Percentiles rank a stretch among this genome's conserved stretches.
These are phyloP conservation scores for Ormyrus thymus DNA, from an alignment of 2,888 invertebrate genomes.

Conservation along the genomic window DNA sequence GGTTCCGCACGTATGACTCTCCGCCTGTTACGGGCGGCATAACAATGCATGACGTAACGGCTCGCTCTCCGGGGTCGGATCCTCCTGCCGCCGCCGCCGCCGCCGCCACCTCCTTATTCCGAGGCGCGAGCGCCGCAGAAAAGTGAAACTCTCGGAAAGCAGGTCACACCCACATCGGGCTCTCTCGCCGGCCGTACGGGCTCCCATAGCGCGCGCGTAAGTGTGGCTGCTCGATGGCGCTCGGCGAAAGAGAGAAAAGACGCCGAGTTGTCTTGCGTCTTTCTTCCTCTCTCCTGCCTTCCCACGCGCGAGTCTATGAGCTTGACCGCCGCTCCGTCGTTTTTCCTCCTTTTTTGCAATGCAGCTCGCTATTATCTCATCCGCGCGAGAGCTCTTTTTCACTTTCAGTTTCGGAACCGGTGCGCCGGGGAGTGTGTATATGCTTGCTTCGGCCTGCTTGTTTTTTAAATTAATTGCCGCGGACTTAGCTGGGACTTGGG, in stretches of 20 bases:
- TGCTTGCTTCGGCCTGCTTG: no score
- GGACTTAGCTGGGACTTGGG: no score
- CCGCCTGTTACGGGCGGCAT: conserved; percentile 67
- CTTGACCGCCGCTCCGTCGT: not conserved
- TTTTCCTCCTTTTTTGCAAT: not conserved
- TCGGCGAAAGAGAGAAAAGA: not conserved
- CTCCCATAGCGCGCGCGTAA: conserved; percentile 48
- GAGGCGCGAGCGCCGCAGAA: conserved; percentile 59
- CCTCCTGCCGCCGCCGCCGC: conserved; percentile 64
- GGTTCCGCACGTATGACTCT: conserved; percentile 37
- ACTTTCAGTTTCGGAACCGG: no score
- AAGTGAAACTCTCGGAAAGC: conserved; percentile 75
- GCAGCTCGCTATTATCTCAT: not conserved
- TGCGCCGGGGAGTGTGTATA: no score
- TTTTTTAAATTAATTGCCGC: no score
- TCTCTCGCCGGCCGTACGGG: conserved; percentile 55
- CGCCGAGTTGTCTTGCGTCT: not conserved
- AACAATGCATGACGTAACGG: conserved; percentile 66
- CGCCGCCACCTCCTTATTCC: conserved; percentile 34
- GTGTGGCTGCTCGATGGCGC: conserved; percentile 52
- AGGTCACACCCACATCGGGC: conserved; percentile 75
- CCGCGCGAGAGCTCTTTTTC: no score
- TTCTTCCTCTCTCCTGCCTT: conserved; percentile 1
- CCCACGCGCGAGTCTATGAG: conserved; percentile 13
- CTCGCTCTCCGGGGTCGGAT: conserved; percentile 64